Evolutionary conservation across 2,888 invertebrate species (phyloP), one percentile per base, ranked within the genome.

Genomic region (Ptilodon capucinus): DNA sequence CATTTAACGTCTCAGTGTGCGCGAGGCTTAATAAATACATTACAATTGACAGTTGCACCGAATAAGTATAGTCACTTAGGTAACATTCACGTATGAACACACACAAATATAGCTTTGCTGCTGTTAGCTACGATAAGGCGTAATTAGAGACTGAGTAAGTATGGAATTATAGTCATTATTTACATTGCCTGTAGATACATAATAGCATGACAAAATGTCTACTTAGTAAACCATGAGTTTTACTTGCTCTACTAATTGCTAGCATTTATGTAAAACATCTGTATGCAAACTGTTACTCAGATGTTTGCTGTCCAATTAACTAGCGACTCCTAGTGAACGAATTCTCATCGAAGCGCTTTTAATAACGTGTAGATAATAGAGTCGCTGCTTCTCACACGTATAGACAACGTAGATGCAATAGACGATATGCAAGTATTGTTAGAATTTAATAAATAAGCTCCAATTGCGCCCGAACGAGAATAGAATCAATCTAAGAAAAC

Each of bases 21-120:
- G n/a, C n/a, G n/a, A n/a, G n/a, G n/a, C n/a, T n/a, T 71, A 73
- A 72, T 75, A 74, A 71, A 84, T 82, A 85, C 81, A 73, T 68
- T 67, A 64, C 68, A 71, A 32, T 68, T 64, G 58, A 61, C 53
- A 48, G 45, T 56, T 48, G 50, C 46, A 62, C 59, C 62, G 48
- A 54, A 46, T 58, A 64, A 64, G 59, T 30, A 14, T 23, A n/a
- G 34, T 28, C 30, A 59, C 65, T 60, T 57, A 49, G 64, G 60
- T 61, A 61, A 60, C 51, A 48, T 60, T 52, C 52, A 44, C 55
- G 47, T 40, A 30, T 46, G 42, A 48, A 54, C 57, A 57, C 54
- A 46, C 46, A 60, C 67, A 53, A 57, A 65, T 54, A 57, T 54
- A 51, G 41, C 56, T 57, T 50, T 40, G 49, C 60, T 50, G 55